Evolutionary conservation across 1,140 invertebrate species (phyloP).

Genomic region (Chrysomallon squamiferum): DNA sequence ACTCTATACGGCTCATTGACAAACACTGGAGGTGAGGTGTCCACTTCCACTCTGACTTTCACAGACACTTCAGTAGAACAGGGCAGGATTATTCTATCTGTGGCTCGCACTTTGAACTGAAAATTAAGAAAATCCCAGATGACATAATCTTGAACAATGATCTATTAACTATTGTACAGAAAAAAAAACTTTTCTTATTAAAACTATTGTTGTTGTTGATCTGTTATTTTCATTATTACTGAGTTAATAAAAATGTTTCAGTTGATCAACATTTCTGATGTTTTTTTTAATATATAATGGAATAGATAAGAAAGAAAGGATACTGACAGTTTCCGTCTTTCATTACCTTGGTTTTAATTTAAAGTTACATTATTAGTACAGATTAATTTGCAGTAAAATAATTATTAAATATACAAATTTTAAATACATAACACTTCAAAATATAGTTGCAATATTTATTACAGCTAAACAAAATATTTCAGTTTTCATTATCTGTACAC

Average conservation of each 20-base stretch:
- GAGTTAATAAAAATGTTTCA: not conserved
- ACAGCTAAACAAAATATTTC: too few relatives aligned
- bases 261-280: not conserved
- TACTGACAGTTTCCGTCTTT: too few relatives aligned
- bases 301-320: not conserved
- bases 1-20: not conserved
- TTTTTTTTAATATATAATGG: not conserved
- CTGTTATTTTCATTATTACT: not conserved
- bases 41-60: not conserved
- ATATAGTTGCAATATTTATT: too few relatives aligned
- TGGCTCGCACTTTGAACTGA: not conserved
- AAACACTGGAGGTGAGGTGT: not conserved
- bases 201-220: not conserved
- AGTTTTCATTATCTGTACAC: too few relatives aligned
- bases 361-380: too few relatives aligned
- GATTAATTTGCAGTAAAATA: too few relatives aligned
- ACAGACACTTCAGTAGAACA: not conserved
- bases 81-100: constrained; percentile 1
- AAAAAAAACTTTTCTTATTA: not conserved
- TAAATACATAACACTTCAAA: too few relatives aligned
- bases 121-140: not conserved
- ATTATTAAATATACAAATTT: too few relatives aligned
- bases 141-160: not conserved
- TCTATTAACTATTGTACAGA: not conserved
- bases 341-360: too few relatives aligned